Evolutionary conservation across 2,888 invertebrate genomes (phyloP).

Genomic region (Euphydryas editha): DNA sequence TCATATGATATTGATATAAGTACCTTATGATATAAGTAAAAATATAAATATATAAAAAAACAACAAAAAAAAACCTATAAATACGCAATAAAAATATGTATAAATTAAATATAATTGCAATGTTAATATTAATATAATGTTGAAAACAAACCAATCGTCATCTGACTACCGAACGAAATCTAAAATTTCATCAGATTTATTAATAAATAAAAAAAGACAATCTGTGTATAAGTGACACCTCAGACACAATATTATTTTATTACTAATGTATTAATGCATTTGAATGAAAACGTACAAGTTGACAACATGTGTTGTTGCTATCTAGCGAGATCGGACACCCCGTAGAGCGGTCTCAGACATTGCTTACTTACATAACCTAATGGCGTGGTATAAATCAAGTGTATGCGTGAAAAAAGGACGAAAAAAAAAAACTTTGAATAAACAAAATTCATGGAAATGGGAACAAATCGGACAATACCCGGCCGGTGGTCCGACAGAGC

Average conservation of each 20-base stretch:
- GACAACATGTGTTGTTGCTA: constrained; percentile 81
- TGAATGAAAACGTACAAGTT: constrained; percentile 82
- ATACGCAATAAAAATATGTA: background rate
- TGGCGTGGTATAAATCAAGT: constrained; percentile 80
- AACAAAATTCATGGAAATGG: constrained; percentile 82
- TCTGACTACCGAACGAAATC: background rate
- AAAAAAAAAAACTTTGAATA: constrained; percentile 66
- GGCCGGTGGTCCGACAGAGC: constrained; percentile 52
- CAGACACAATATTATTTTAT: constrained; percentile 48
- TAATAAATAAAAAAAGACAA: constrained; percentile 22
- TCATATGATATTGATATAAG: too few species aligned
- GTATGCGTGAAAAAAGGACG: constrained; percentile 62
- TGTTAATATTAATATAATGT: background rate
- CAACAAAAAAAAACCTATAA: background rate
- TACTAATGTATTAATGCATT: constrained; percentile 77
- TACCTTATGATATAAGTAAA: too few species aligned
- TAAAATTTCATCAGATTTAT: background rate
- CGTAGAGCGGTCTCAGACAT: constrained; percentile 60
- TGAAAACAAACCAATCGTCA: background rate
- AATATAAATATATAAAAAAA: too few species aligned
- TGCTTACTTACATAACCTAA: constrained; percentile 62
- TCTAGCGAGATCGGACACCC: constrained; percentile 79
- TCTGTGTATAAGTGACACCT: constrained; percentile 68
- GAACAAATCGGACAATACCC: constrained; percentile 77
- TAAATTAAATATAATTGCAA: too few species aligned